These are phyloP conservation scores for Coreoperca whiteheadi DNA, from an alignment of 2,113 vertebrate species.

Conservation along the genomic window DNA sequence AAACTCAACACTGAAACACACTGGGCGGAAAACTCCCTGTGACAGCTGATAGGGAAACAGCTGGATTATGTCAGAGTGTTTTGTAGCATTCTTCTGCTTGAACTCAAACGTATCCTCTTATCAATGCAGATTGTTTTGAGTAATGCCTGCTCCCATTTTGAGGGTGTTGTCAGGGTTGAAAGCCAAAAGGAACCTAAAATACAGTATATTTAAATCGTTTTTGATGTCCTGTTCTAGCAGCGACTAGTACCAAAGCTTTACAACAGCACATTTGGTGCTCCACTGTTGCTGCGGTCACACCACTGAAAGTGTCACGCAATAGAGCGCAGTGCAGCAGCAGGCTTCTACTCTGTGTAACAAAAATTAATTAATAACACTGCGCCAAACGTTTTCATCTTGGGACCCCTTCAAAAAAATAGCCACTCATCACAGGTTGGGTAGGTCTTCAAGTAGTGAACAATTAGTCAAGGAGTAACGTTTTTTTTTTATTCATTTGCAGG, in stretches of 20 bases:
- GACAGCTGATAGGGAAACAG: not conserved
- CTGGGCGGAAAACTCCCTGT: not conserved
- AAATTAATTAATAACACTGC: too few species aligned
- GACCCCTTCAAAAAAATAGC: too few species aligned
- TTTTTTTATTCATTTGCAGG: too few species aligned
- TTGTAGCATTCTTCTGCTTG: not conserved
- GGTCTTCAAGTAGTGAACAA: too few species aligned
- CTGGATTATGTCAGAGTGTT: not conserved
- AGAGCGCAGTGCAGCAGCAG: not conserved
- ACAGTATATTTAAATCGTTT: not conserved
- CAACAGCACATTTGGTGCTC: not conserved
- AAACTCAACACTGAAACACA: not conserved
- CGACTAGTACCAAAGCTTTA: not conserved
- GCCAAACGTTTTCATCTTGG: too few species aligned
- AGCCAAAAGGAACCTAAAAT: not conserved
- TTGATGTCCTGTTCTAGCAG: not conserved
- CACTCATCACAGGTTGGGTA: too few species aligned
- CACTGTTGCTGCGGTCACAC: not conserved
- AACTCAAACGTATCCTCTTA: not conserved
- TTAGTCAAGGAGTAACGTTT: too few species aligned
- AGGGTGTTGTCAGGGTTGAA: slow-evolving; percentile 9
- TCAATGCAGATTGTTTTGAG: not conserved
- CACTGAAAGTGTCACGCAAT: not conserved
- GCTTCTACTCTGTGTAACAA: not conserved
- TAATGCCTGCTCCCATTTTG: slow-evolving; percentile 12